A percentile compares a stretch with the other conserved stretches of the same genome.
Evolutionary conservation across 2,797 vertebrate species (phyloP).

Genomic region (Microctenopoma lineatum): DNA sequence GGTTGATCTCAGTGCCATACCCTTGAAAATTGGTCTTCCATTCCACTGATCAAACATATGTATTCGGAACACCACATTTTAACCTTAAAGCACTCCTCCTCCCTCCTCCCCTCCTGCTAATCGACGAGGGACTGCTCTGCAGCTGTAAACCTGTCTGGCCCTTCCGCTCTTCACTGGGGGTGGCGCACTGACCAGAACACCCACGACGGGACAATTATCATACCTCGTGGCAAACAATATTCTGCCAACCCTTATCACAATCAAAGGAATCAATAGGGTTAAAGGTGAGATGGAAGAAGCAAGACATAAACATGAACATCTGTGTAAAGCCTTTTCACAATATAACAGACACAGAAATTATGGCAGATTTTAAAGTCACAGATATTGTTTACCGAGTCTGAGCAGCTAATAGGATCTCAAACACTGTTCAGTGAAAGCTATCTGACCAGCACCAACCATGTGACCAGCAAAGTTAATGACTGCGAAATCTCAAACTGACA

Average conservation of each 20-base stretch:
- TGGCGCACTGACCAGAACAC: slow-evolving; percentile 62
- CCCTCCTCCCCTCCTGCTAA: slow-evolving; percentile 14
- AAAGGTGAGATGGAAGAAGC: slow-evolving; percentile 22
- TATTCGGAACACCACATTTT: slow-evolving; percentile 48
- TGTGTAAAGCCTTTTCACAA: slow-evolving; percentile 3
- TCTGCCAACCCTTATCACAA: slow-evolving; percentile 68
- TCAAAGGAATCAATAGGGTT: slow-evolving; percentile 73
- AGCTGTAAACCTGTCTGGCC: slow-evolving; percentile 64
- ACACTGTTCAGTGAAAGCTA: not conserved
- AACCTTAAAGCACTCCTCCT: slow-evolving; percentile 12
- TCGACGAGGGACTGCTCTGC: slow-evolving; percentile 59
- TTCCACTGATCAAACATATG: slow-evolving; percentile 57
- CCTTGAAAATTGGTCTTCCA: slow-evolving; percentile 46
- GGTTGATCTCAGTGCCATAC: slow-evolving; percentile 27
- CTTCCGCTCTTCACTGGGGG: slow-evolving; percentile 50
- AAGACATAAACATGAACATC: slow-evolving; percentile 3
- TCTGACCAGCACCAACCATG: not conserved
- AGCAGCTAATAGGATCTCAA: not conserved
- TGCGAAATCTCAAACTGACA: not conserved
- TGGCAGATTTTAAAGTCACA: slow-evolving; percentile 5
- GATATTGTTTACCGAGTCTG: not conserved
- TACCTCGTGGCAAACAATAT: slow-evolving; percentile 78
- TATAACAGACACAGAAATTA: not conserved
- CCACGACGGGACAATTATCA: slow-evolving; percentile 75
- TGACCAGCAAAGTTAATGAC: not conserved